These are phyloP conservation scores for Luidia sarsii DNA, from an alignment of 53 echinoderm and acorn worm species.

Conservation along the genomic window DNA sequence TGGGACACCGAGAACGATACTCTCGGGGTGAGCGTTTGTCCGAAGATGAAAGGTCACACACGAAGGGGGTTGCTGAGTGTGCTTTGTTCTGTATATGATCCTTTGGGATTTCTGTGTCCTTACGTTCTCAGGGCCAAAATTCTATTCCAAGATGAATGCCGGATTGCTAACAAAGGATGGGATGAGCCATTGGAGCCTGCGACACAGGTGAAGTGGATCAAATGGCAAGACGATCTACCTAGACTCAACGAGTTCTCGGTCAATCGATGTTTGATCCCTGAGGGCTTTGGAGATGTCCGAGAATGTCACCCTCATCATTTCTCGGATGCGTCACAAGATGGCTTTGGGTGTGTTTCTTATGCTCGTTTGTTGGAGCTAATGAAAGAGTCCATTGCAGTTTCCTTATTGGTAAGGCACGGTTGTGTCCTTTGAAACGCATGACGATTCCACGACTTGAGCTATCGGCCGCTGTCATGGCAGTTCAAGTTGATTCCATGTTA, in stretches of 20 bases:
- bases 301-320: conserved; percentile 12
- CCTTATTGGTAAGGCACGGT: conserved; percentile 10
- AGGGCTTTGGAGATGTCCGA: conserved; percentile 2
- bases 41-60: not conserved
- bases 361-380: not conserved
- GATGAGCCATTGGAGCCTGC: not conserved
- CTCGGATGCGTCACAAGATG: conserved; percentile 16
- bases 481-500: not conserved
- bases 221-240: not conserved
- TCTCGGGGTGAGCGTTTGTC: not conserved
- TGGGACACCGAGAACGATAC: conserved; percentile 15
- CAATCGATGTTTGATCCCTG: conserved; percentile 18
- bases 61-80: conserved; percentile 9
- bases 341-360: conserved; percentile 6
- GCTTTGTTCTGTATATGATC: conserved; percentile 24
- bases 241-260: not conserved
- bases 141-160: conserved; percentile 19
- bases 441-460: conserved; percentile 32
- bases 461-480: conserved; percentile 18
- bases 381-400: conserved; percentile 9
- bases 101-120: conserved; percentile 13
- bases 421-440: not conserved
- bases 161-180: conserved; percentile 8
- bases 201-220: not conserved
- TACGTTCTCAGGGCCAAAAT: conserved; percentile 18